These are phyloP conservation scores for Triplophysa yarkandensis DNA, from an alignment of 2,797 vertebrate species.

Conservation along the genomic window DNA sequence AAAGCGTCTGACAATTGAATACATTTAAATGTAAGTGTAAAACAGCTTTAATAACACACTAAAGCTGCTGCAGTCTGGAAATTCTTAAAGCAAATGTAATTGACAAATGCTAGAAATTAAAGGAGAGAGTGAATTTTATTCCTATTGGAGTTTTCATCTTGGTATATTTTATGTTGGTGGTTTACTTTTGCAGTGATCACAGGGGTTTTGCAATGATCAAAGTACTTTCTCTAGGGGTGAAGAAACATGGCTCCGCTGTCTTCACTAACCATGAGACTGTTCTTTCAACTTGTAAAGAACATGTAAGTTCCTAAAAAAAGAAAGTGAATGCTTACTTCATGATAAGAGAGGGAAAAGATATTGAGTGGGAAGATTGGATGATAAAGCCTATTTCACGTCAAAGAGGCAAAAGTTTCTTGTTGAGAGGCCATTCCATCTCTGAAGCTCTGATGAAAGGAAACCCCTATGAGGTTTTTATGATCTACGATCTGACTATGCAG, in stretches of 20 bases:
- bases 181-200: background rate
- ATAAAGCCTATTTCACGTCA: constrained; percentile 23
- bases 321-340: background rate
- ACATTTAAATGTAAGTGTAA: background rate
- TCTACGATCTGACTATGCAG: constrained; percentile 27
- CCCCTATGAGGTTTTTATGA: constrained; percentile 50
- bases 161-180: background rate
- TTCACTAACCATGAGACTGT: background rate
- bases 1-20: too few relatives aligned
- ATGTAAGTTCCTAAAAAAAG: constrained; percentile 1
- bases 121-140: background rate
- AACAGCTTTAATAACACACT: background rate
- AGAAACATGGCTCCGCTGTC: background rate
- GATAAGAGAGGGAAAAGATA: background rate
- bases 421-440: constrained; percentile 36
- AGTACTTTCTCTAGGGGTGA: background rate
- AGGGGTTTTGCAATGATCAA: background rate
- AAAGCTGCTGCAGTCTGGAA: background rate
- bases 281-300: background rate
- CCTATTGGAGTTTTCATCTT: background rate
- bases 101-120: background rate
- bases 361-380: constrained; percentile 7
- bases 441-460: constrained; percentile 43
- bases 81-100: background rate
- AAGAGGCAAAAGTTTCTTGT: constrained; percentile 31